Evolutionary conservation across 1,140 invertebrate genomes (phyloP).

Genomic region (Meloidogyne exigua): DNA sequence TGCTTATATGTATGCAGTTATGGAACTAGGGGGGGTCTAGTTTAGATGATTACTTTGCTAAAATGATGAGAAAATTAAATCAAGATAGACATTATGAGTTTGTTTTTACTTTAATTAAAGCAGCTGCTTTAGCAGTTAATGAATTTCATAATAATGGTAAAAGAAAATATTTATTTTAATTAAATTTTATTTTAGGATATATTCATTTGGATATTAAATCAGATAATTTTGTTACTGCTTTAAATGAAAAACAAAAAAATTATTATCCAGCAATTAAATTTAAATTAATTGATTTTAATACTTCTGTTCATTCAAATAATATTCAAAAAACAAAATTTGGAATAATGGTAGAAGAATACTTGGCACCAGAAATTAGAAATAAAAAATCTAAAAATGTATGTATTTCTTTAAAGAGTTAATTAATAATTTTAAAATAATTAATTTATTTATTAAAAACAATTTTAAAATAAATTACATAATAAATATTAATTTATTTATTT

Average conservation of each 20-base stretch:
- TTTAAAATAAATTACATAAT: too few species aligned
- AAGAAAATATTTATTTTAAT: neutral
- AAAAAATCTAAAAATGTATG: neutral
- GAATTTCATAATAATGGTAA: neutral
- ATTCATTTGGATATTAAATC: neutral
- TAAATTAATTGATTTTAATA: constrained; percentile 6
- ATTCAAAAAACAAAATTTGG: neutral
- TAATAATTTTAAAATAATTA: neutral
- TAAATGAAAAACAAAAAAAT: neutral
- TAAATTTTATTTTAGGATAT: neutral
- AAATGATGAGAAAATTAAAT: too few species aligned
- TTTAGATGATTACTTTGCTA: too few species aligned
- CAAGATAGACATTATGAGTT: too few species aligned
- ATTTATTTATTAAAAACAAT: too few species aligned
- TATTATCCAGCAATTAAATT: neutral
- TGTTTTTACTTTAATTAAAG: too few species aligned
- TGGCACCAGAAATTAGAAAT: neutral
- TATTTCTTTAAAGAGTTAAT: neutral
- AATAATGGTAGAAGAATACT: neutral
- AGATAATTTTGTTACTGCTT: neutral
- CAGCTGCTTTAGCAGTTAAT: neutral
- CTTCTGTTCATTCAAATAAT: neutral
- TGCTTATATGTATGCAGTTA: too few species aligned
- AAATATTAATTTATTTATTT: too few species aligned
- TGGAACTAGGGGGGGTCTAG: too few species aligned